Evolutionary conservation across 2,888 invertebrate species (phyloP).

Genomic region (Isoperla grammatica): DNA sequence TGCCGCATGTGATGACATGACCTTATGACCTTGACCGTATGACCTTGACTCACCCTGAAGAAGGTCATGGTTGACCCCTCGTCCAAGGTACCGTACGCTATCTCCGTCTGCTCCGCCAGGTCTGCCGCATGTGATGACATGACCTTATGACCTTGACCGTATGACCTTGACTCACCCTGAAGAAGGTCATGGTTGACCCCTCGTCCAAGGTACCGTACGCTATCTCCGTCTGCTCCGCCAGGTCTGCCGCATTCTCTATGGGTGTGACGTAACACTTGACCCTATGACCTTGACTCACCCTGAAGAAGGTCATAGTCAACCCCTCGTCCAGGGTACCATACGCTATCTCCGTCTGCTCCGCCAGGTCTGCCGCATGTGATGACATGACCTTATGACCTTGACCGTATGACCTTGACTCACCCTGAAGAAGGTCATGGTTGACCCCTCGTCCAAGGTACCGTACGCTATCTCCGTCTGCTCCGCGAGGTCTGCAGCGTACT

Average conservation of each 20-base stretch:
- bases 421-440: slow-evolving; percentile 96
- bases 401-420: too few species aligned
- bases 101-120: slow-evolving; percentile 86
- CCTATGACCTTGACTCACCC: too few species aligned
- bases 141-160: too few species aligned
- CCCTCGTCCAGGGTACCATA: slow-evolving; percentile 94
- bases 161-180: slow-evolving; percentile 79
- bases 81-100: slow-evolving; percentile 88
- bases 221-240: slow-evolving; percentile 89
- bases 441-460: slow-evolving; percentile 89
- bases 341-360: slow-evolving; percentile 86
- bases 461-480: slow-evolving; percentile 91
- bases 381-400: too few species aligned
- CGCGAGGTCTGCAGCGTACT: slow-evolving; percentile 91
- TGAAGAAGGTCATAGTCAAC: slow-evolving; percentile 96
- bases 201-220: slow-evolving; percentile 90
- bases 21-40: too few species aligned
- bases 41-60: slow-evolving; percentile 82
- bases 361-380: slow-evolving; percentile 78
- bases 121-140: slow-evolving; percentile 70
- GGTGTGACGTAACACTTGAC: slow-evolving; percentile 95
- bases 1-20: slow-evolving; percentile 58
- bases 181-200: slow-evolving; percentile 97
- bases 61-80: slow-evolving; percentile 97
- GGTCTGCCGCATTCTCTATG: slow-evolving; percentile 91